Percentiles rank a stretch among this genome's conserved stretches.
Evolutionary conservation across 1,140 invertebrate genomes (phyloP).

Genomic region (Bombus affinis): DNA sequence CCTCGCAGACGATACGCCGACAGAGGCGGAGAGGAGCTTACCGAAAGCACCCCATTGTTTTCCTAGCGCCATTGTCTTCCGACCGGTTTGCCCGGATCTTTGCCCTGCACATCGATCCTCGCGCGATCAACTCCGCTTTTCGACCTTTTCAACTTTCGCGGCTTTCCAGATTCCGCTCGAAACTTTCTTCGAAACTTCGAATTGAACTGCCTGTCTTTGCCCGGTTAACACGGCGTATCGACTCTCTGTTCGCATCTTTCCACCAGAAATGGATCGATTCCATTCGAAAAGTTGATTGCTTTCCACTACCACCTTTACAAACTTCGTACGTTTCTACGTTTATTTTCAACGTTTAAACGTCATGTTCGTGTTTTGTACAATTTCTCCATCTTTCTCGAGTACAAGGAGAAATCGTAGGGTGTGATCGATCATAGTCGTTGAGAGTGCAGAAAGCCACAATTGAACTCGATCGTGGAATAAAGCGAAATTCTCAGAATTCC

Average conservation of each 20-base stretch:
- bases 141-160: conserved; percentile 21
- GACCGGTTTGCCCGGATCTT: not conserved
- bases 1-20: not conserved
- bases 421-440: not conserved
- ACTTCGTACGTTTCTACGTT: not conserved
- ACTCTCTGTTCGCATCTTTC: not conserved
- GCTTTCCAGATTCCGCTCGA: not conserved
- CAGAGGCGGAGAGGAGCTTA: not conserved
- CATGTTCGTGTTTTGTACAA: not conserved
- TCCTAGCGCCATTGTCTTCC: not conserved
- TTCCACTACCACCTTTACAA: not conserved
- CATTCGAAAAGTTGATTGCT: not conserved
- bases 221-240: not conserved
- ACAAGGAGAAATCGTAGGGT: not conserved
- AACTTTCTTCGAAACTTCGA: conserved; percentile 3
- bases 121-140: not conserved
- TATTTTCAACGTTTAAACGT: not conserved
- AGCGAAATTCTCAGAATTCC: too few species aligned
- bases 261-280: not conserved
- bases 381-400: not conserved
- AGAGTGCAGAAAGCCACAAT: not conserved
- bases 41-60: conserved; percentile 53
- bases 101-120: conserved; percentile 5
- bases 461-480: too few species aligned
- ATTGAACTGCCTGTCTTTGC: not conserved